Evolutionary conservation across 2,113 vertebrate species (phyloP).

Genomic region (Grammomys dolichurus): DNA sequence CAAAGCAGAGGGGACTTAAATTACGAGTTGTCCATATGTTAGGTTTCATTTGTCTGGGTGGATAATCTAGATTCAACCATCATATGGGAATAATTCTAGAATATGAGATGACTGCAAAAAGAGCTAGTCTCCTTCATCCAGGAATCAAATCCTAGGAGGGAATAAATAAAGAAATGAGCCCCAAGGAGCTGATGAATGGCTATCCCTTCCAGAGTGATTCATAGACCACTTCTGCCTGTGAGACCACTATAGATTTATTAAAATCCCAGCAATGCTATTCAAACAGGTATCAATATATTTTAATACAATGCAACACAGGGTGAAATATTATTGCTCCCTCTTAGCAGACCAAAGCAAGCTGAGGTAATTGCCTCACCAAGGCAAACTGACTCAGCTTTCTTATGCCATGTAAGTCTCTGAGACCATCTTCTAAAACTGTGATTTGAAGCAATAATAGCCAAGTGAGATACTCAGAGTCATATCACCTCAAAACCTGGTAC

Average conservation of each 20-base stretch:
- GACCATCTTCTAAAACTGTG: constrained; percentile 49
- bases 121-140: background rate
- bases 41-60: background rate
- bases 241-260: constrained; percentile 74
- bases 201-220: constrained; percentile 55
- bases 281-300: constrained; percentile 75
- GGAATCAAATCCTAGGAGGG: background rate
- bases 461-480: constrained; percentile 1
- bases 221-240: background rate
- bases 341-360: constrained; percentile 67
- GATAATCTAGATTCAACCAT: background rate
- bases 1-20: constrained; percentile 17
- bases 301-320: constrained; percentile 33
- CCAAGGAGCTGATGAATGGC: constrained; percentile 61
- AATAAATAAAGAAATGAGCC: constrained; percentile 45
- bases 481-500: background rate
- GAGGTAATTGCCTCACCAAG: constrained; percentile 58
- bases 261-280: constrained; percentile 61
- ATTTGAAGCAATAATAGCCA: constrained; percentile 7
- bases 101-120: background rate
- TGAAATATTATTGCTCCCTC: constrained; percentile 67
- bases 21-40: background rate
- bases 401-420: constrained; percentile 24
- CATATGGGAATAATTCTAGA: background rate
- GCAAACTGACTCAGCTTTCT: constrained; percentile 30